Percentiles rank a stretch among this genome's conserved stretches.
phyloP scores from a whole-genome alignment of 2,113 vertebrate genomes.

The Oncorhynchus tshawytscha region DNA sequence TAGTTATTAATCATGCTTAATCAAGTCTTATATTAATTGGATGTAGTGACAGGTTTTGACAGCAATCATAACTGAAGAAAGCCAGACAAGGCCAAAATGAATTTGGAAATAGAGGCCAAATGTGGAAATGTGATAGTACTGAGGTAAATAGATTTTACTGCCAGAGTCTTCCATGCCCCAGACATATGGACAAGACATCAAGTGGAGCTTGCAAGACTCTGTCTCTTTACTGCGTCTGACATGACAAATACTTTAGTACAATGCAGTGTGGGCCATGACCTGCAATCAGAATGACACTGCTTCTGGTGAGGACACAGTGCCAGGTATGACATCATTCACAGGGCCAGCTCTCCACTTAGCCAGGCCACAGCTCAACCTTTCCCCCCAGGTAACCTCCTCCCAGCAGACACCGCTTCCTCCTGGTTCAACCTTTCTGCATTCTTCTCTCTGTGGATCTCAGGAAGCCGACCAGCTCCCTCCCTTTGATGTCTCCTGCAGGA shows the following conservation, averaged over 20 bases:
- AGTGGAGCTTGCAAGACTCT: constrained; percentile 47
- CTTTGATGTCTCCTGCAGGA: neutral
- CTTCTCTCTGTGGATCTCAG: neutral
- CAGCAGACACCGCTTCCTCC: neutral
- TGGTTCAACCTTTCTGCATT: neutral
- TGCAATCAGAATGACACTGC: constrained; percentile 19
- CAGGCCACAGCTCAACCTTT: neutral
- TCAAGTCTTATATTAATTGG: neutral
- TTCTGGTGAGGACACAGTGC: constrained; percentile 10
- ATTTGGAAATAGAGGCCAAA: too few species aligned
- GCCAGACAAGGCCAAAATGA: too few species aligned
- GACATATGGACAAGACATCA: constrained; percentile 61
- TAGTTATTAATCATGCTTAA: neutral
- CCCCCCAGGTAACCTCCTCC: constrained; percentile 20
- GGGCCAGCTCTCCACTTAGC: constrained; percentile 12
- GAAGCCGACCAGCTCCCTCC: neutral
- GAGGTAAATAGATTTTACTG: too few species aligned
- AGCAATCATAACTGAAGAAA: too few species aligned
- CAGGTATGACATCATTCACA: constrained; percentile 51
- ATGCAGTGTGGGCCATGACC: constrained; percentile 40
- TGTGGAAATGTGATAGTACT: too few species aligned
- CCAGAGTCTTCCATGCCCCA: neutral
- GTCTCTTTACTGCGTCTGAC: constrained; percentile 34
- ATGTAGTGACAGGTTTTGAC: too few species aligned
- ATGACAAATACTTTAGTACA: constrained; percentile 40